Evolutionary conservation across 2,797 vertebrate species (phyloP).

Genomic region (Hybognathus amarus): DNA sequence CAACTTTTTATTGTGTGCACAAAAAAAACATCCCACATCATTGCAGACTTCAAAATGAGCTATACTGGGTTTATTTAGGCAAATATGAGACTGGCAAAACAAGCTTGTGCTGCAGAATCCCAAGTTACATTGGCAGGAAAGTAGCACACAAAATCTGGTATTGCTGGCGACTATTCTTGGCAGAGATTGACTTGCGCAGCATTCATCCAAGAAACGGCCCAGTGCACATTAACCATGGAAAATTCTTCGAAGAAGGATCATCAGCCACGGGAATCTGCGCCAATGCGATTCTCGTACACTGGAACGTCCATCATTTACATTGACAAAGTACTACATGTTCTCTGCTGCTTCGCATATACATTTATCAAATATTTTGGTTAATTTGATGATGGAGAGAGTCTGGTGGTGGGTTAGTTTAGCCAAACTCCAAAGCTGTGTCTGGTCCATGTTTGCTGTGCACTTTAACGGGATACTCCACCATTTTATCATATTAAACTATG

Average conservation of each 20-base stretch:
- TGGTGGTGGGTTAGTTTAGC: background rate
- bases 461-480: background rate
- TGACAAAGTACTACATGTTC: background rate
- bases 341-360: background rate
- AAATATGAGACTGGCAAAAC: constrained; percentile 42
- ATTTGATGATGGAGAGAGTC: constrained; percentile 9
- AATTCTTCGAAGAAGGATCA: background rate
- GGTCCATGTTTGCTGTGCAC: background rate
- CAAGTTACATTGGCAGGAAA: constrained; percentile 34
- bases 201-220: constrained; percentile 40
- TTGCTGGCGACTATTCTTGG: constrained; percentile 32
- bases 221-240: constrained; percentile 29
- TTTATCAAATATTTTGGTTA: constrained; percentile 12
- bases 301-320: background rate
- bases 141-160: constrained; percentile 39
- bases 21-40: constrained; percentile 6
- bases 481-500: too few species aligned
- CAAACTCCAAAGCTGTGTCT: background rate
- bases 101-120: constrained; percentile 36
- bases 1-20: background rate
- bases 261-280: background rate
- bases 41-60: constrained; percentile 19
- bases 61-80: constrained; percentile 17
- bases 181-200: constrained; percentile 20
- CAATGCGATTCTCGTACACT: background rate